phyloP scores from a whole-genome alignment of 2,797 vertebrate species.

The Myiotriccus ornatus region DNA sequence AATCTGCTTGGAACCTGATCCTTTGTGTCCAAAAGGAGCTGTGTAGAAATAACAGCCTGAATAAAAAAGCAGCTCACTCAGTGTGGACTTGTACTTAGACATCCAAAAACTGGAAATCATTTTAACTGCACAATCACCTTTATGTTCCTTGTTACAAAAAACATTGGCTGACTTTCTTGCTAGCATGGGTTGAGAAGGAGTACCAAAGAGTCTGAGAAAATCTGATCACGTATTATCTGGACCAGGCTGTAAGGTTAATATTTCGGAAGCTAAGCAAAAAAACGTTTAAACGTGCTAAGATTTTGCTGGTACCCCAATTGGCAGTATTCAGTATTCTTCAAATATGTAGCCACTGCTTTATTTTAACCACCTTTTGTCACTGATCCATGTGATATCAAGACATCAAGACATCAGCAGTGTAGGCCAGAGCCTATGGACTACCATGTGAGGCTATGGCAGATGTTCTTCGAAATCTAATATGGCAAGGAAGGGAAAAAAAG shows the following conservation, averaged over 20 bases:
- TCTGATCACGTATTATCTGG: not conserved
- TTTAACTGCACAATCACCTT: not conserved
- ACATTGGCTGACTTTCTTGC: not conserved
- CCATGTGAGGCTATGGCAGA: not conserved
- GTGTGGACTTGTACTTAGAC: not conserved
- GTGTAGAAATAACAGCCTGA: not conserved
- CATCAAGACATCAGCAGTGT: not conserved
- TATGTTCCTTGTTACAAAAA: not conserved
- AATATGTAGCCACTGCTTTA: not conserved
- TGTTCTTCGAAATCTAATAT: not conserved
- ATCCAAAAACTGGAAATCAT: not conserved
- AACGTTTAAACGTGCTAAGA: not conserved
- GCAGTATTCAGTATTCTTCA: not conserved
- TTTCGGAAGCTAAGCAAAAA: not conserved
- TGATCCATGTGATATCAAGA: not conserved
- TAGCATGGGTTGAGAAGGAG: not conserved
- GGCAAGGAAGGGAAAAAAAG: not conserved
- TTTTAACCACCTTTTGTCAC: not conserved
- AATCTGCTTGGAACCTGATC: not conserved
- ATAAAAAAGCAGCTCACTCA: not conserved
- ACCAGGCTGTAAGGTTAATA: not conserved
- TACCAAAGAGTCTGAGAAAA: not conserved
- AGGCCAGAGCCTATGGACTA: not conserved
- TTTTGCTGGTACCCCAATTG: not conserved
- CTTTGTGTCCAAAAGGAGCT: not conserved